Evolutionary conservation across 2,888 invertebrate genomes (phyloP), one percentile per base, ranked within the genome.

Genomic region (Gryllus longicercus): DNA sequence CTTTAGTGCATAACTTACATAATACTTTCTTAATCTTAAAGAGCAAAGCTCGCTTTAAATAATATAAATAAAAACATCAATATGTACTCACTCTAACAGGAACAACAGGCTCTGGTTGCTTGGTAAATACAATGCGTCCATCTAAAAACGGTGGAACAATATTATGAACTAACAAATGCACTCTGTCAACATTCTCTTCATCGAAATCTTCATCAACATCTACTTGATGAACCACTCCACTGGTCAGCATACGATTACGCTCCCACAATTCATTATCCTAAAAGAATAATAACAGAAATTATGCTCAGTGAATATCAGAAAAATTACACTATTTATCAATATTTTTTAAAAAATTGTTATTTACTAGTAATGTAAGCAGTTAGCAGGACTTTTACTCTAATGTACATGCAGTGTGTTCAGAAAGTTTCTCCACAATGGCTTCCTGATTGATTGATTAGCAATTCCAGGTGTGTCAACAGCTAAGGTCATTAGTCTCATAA

Each of bases 71-170:
- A 8, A 38, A 38, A 38, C 38, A 38, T 5, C 38, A 38, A 8
- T 5, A 75, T 18, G 79, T 75, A 80, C 84, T 85, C 86, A 91
- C 91, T 90, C 91, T 89, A 51, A 97, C 96, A 18, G 99, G 99
- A 85, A 99, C 93, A n/a, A 99, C 97, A 1, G 99, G 99, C 86
- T 99, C 98, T 0, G 97, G 97, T 87, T 99, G 99, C 85, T 99
- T 99, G 0, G 99, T 99, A 87, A 99, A 99, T 0, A 99, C 98
- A 84, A 99, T 99, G 80, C 99, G 91, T 0, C 99, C 99, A 87
- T 99, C 99, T 3, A 99, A 90, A 88, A 99, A 99, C 0, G 99
- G 99, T 0, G 99, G 99, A 11, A 99, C 96, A 81, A 99, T 97
- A 86, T 99, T 99, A 87, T 98, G 98, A 0, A 99, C 99, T 11